These are phyloP conservation scores for Aleiodes leptofemur DNA, from an alignment of 2,888 invertebrate genomes.

Conservation along the genomic window DNA sequence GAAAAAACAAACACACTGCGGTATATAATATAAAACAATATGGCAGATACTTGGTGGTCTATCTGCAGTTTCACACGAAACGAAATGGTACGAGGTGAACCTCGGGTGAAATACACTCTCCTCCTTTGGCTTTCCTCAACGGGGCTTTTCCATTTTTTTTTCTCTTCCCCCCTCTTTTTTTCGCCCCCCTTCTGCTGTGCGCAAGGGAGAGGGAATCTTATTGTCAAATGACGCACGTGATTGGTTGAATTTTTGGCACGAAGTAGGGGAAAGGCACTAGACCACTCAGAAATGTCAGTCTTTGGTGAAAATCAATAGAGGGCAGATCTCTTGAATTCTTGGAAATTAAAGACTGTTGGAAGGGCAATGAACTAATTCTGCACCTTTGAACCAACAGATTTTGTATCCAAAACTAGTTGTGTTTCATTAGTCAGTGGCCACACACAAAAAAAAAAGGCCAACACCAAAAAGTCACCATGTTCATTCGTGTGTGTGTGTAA, in stretches of 20 bases:
- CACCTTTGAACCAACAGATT: not conserved
- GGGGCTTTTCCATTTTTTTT: slow-evolving; percentile 17
- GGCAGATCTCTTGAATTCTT: not conserved
- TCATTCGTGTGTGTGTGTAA: slow-evolving; percentile 24
- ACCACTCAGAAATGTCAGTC: not conserved
- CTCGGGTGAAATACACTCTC: slow-evolving; percentile 20
- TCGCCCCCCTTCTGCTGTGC: too few species aligned
- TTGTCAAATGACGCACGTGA: not conserved
- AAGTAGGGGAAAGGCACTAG: not conserved
- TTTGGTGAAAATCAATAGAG: not conserved
- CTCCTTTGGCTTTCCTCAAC: slow-evolving; percentile 19
- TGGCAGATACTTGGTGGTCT: slow-evolving; percentile 63
- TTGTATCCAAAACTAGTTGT: not conserved
- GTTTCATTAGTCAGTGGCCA: slow-evolving; percentile 13
- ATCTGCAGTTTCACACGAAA: not conserved
- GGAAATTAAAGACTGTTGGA: not conserved
- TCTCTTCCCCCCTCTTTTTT: not conserved
- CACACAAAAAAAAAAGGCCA: not conserved
- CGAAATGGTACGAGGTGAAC: slow-evolving; percentile 13
- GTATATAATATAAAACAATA: slow-evolving; percentile 65
- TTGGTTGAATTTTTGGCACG: not conserved
- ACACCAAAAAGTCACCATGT: slow-evolving; percentile 24
- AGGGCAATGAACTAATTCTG: not conserved
- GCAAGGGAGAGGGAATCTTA: not conserved
- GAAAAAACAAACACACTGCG: slow-evolving; percentile 73